Evolutionary conservation across 2,113 vertebrate species (phyloP).

Genomic region (Monarcha castaneiventris): DNA sequence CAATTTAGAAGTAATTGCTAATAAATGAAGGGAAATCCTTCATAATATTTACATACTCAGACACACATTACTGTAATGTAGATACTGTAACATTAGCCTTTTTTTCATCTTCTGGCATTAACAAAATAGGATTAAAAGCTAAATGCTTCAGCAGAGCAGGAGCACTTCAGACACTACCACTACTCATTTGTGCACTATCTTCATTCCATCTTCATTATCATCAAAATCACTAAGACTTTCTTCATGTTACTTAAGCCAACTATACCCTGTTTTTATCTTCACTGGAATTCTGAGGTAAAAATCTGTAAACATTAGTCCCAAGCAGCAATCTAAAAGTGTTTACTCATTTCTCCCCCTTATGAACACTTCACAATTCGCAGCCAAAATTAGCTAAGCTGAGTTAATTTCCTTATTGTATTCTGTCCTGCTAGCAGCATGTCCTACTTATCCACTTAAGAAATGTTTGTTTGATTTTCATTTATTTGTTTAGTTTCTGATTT

Average conservation of each 20-base stretch:
- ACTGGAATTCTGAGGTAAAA: slow-evolving; percentile 63
- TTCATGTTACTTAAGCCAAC: background rate
- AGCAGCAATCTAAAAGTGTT: slow-evolving; percentile 8
- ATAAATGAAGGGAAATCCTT: background rate
- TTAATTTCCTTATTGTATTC: slow-evolving; percentile 51
- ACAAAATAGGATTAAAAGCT: background rate
- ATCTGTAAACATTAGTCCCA: background rate
- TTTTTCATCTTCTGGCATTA: background rate
- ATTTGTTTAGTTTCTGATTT: slow-evolving; percentile 62
- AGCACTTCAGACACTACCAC: background rate
- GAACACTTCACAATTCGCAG: slow-evolving; percentile 15
- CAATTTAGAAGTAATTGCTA: background rate
- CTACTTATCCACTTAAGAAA: slow-evolving; percentile 58
- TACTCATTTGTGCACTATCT: background rate
- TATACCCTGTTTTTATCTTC: slow-evolving; percentile 67
- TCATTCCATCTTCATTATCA: slow-evolving; percentile 26
- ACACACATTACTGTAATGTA: background rate
- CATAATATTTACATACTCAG: background rate
- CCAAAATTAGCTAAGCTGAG: slow-evolving; percentile 36
- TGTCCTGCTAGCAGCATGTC: slow-evolving; percentile 36
- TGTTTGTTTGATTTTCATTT: slow-evolving; percentile 55
- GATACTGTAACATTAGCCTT: background rate
- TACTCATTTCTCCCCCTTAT: slow-evolving; percentile 16
- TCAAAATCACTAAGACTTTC: background rate
- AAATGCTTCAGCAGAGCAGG: background rate